Evolutionary conservation across 2,113 vertebrate species (phyloP).

Genomic region (Mormoops blainvillei): DNA sequence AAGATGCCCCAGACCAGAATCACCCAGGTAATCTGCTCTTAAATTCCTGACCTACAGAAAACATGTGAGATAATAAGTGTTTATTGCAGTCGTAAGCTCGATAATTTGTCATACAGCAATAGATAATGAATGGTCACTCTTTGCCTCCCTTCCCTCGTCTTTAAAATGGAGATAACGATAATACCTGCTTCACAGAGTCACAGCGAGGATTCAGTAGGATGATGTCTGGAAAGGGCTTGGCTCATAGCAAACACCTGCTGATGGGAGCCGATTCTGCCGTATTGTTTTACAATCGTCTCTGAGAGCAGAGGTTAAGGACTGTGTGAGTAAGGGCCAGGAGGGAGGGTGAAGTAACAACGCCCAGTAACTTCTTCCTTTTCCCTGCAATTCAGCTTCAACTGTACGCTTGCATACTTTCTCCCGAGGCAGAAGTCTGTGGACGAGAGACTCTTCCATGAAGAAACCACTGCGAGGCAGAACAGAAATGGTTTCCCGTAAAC

Average conservation of each 20-base stretch:
- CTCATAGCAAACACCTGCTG: neutral
- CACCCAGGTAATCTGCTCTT: neutral
- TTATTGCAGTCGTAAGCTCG: neutral
- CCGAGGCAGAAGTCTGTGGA: neutral
- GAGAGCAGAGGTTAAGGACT: neutral
- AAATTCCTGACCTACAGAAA: neutral
- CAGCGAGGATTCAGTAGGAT: neutral
- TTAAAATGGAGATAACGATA: neutral
- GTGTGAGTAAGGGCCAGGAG: neutral
- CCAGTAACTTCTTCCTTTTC: neutral
- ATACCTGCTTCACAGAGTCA: neutral
- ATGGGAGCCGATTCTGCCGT: neutral
- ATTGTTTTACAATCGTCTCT: neutral
- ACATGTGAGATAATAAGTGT: neutral
- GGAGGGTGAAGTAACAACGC: neutral
- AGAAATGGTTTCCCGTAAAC: neutral
- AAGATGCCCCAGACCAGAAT: neutral
- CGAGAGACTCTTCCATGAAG: neutral
- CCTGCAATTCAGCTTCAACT: neutral
- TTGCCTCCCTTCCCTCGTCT: neutral
- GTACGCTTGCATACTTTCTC: neutral
- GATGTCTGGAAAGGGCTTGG: neutral
- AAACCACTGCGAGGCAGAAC: neutral
- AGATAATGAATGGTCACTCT: neutral
- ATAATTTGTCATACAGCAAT: neutral